Conservation (phyloP, 2,113 vertebrate genomes). For the Anser cygnoides region DNA sequence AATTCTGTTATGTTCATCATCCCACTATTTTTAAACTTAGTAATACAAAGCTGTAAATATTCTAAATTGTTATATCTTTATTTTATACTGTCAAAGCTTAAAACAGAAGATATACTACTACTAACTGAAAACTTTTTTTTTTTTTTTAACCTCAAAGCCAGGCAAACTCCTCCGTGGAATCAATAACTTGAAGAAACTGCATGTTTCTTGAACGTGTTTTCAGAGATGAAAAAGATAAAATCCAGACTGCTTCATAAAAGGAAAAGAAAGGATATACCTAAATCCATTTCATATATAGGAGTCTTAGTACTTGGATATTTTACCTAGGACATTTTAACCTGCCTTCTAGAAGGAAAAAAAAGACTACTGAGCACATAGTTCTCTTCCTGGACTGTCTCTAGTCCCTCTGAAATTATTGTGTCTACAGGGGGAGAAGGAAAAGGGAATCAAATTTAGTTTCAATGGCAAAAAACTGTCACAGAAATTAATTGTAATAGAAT, state of each 20-base stretch:
- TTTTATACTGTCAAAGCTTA: not conserved
- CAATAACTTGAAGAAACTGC: not conserved
- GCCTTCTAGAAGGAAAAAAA: not conserved
- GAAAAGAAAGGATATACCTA: not conserved
- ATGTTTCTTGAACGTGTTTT: not conserved
- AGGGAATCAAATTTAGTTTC: not conserved
- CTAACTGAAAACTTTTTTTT: not conserved
- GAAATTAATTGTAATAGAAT: not conserved
- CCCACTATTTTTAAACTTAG: not conserved
- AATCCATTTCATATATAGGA: not conserved
- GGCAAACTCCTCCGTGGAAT: not conserved
- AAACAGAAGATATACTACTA: not conserved
- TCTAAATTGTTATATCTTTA: not conserved
- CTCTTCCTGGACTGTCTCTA: not conserved
- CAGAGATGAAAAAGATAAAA: not conserved
- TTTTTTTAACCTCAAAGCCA: not conserved
- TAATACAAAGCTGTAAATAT: not conserved
- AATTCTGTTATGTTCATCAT: not conserved
- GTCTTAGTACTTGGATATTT: not conserved
- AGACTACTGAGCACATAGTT: not conserved
- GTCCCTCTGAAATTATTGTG: not conserved
- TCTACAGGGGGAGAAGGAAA: no score
- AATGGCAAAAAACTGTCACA: not conserved
- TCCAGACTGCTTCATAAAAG: not conserved
- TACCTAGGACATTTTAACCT: not conserved